A percentile compares a stretch with the other conserved stretches of the same genome.
Conservation (phyloP, 2,113 vertebrate genomes). For the Cochlearius cochlearius region DNA sequence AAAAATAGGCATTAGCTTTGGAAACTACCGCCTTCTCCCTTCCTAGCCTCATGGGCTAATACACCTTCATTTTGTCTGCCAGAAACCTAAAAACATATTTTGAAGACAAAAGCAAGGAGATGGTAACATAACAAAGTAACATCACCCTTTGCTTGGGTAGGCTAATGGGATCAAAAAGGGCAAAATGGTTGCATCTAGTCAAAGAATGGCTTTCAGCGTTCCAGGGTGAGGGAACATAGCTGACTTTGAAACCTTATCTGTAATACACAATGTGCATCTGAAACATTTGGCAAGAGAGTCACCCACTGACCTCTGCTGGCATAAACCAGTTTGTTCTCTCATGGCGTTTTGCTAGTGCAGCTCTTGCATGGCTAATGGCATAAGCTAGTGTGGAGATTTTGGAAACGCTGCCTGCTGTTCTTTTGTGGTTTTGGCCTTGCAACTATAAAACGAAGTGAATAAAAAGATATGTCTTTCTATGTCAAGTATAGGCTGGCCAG, state of each 20-base stretch:
- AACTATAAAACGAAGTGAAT: not conserved
- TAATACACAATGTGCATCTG: not conserved
- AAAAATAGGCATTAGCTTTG: not conserved
- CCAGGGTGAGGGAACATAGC: not conserved
- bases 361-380: not conserved
- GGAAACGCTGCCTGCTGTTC: not conserved
- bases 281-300: not conserved
- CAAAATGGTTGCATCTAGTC: not conserved
- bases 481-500: not conserved
- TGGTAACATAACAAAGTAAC: not conserved
- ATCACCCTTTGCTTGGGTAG: not conserved
- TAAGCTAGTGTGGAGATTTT: not conserved
- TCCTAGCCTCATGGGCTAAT: not conserved
- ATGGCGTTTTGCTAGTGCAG: not conserved
- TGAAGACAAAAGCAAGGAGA: not conserved
- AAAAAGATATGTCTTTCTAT: not conserved
- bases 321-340: not conserved
- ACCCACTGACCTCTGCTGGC: slow-evolving; percentile 54
- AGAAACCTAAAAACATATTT: not conserved
- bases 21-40: not conserved
- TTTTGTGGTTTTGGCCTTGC: not conserved
- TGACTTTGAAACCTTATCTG: not conserved
- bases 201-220: not conserved
- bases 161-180: not conserved
- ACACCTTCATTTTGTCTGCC: not conserved